Evolutionary conservation across 2,113 vertebrate genomes (phyloP).

Genomic region (Ochotona princeps): DNA sequence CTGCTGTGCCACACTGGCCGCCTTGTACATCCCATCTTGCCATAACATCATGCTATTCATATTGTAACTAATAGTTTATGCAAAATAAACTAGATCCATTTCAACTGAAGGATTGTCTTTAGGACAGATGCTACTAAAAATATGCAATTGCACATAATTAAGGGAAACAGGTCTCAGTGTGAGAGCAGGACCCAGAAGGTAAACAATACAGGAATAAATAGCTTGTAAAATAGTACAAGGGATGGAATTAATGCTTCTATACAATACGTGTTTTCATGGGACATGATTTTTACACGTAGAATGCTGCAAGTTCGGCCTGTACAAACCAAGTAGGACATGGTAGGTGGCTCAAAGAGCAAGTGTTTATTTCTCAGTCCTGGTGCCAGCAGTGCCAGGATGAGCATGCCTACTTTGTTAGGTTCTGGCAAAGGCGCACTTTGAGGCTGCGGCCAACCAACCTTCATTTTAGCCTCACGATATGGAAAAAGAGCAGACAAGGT

Average conservation of each 20-base stretch:
- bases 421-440: neutral
- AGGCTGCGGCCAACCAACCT: neutral
- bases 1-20: too few species aligned
- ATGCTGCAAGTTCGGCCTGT: neutral
- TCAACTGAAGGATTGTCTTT: neutral
- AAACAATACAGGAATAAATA: neutral
- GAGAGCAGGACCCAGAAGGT: neutral
- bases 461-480: neutral
- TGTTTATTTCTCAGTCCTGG: neutral
- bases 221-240: neutral
- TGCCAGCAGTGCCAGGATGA: neutral
- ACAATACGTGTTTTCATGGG: neutral
- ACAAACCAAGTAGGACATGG: too few species aligned
- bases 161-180: neutral
- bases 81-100: neutral
- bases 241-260: neutral
- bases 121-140: neutral
- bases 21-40: too few species aligned
- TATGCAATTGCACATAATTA: neutral
- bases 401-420: too few species aligned
- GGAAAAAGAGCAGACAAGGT: too few species aligned
- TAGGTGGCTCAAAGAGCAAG: neutral
- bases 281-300: neutral
- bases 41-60: neutral
- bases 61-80: neutral